Evolutionary conservation across 2,797 vertebrate genomes (phyloP).

Genomic region (Pseudocheirus occidentalis): DNA sequence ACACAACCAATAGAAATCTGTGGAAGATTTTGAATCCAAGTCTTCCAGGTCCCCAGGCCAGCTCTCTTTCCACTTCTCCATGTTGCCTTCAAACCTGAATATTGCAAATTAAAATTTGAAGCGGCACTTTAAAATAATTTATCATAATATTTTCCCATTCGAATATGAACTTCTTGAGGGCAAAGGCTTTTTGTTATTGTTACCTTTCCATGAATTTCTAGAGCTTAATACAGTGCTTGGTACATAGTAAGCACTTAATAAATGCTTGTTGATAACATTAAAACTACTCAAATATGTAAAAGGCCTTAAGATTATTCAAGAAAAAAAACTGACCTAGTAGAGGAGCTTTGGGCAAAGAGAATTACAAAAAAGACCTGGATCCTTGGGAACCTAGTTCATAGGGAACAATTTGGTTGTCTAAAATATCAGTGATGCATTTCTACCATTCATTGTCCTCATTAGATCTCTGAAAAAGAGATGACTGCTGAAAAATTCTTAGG

Average conservation of each 20-base stretch:
- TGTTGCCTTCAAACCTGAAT: not conserved
- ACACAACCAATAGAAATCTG: not conserved
- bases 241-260: not conserved
- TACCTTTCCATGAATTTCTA: not conserved
- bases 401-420: not conserved
- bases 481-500: not conserved
- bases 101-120: not conserved
- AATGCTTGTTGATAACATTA: not conserved
- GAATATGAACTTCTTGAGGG: not conserved
- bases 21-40: not conserved
- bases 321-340: not conserved
- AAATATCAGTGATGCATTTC: not conserved
- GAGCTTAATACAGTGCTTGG: not conserved
- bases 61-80: not conserved
- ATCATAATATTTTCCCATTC: conserved; percentile 9
- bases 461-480: not conserved
- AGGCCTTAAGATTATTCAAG: not conserved
- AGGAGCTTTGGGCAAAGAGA: not conserved
- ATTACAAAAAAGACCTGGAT: conserved; percentile 25
- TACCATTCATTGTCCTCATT: not conserved
- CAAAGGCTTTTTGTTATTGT: not conserved
- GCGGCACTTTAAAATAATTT: not conserved
- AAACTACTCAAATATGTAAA: not conserved
- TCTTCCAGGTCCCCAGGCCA: not conserved
- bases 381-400: not conserved